Conservation (phyloP, 2,888 invertebrate species). For the Imbricaverruca yamaguchii region DNA sequence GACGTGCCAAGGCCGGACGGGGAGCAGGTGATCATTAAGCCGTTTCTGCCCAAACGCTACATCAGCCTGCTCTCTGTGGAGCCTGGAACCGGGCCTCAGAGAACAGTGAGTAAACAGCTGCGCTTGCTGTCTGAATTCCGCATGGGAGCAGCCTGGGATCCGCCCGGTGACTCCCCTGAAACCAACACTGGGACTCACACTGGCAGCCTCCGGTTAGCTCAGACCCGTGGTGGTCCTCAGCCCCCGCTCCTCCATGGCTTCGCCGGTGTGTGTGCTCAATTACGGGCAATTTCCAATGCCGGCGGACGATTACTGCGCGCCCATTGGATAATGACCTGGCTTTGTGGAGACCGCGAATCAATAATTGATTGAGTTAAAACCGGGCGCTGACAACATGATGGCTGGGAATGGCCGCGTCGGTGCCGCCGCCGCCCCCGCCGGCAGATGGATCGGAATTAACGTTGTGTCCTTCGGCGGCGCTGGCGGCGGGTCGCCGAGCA, state of each 20-base stretch:
- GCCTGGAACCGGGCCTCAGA: no score
- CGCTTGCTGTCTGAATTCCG: no score
- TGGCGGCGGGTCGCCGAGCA: background rate
- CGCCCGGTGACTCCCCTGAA: no score
- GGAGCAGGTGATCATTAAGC: no score
- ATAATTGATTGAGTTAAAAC: conserved; percentile 19
- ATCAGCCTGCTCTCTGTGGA: no score
- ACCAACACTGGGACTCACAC: no score
- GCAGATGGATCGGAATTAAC: background rate
- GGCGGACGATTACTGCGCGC: background rate
- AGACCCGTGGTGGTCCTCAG: background rate
- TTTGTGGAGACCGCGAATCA: background rate
- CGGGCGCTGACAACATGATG: conserved; percentile 13
- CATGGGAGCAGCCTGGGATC: no score
- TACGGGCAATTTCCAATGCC: conserved; percentile 10
- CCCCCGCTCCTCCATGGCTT: background rate
- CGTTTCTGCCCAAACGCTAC: no score
- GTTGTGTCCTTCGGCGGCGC: background rate
- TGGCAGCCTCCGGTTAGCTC: no score
- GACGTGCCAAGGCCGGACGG: background rate
- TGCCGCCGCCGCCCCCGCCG: background rate
- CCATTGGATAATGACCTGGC: background rate
- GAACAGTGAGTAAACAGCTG: no score
- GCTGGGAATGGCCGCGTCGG: background rate
- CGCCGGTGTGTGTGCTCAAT: conserved; percentile 1